These are phyloP conservation scores for Grantiella picta DNA, from an alignment of 2,113 vertebrate species.

Conservation along the genomic window DNA sequence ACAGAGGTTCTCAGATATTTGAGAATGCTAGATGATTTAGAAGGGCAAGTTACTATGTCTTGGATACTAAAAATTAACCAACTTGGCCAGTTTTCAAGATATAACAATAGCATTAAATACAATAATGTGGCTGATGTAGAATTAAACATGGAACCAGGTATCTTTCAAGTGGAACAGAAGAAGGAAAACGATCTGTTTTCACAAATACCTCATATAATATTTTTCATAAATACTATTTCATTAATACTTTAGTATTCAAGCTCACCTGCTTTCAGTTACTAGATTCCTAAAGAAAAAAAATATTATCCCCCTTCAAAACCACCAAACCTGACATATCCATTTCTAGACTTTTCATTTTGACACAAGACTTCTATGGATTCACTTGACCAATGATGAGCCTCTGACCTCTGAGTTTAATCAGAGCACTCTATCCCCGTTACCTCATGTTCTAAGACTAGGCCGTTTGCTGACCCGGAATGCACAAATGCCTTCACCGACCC, in stretches of 20 bases:
- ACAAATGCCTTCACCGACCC: neutral
- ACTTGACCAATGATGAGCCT: neutral
- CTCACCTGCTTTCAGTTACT: neutral
- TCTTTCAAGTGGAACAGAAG: neutral
- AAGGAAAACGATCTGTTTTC: neutral
- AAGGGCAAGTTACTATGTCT: neutral
- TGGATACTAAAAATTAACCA: neutral
- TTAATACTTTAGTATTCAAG: neutral
- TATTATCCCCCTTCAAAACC: neutral
- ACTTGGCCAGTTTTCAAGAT: neutral
- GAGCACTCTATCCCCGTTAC: neutral
- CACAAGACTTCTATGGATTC: neutral
- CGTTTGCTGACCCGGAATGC: fast-evolving
- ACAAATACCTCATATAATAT: neutral
- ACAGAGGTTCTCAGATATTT: neutral
- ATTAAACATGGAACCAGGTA: neutral
- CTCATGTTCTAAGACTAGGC: neutral
- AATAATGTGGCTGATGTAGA: neutral
- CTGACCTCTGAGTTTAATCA: neutral
- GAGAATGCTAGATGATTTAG: neutral
- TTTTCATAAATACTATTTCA: neutral
- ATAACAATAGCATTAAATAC: neutral
- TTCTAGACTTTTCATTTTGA: neutral
- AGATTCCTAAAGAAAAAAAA: neutral
- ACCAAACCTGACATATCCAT: neutral